Conservation (phyloP, 1,140 invertebrate species). For the Coenobita brevimanus region DNA sequence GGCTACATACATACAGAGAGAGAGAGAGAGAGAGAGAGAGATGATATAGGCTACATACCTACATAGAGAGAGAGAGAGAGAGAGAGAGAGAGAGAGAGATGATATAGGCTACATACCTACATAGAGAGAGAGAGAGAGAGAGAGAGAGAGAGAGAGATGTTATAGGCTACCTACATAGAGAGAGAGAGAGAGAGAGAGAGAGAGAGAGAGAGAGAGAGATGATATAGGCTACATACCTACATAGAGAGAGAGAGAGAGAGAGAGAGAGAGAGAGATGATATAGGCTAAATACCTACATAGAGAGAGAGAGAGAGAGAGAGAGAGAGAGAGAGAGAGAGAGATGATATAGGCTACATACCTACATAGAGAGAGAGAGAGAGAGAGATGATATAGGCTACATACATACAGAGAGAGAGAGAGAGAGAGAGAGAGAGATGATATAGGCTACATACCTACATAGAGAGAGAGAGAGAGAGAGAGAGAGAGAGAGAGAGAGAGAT, state of each 20-base stretch:
- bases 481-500: too few relatives aligned
- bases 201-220: too few relatives aligned
- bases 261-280: neutral
- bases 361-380: neutral
- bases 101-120: too few relatives aligned
- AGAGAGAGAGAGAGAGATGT: too few relatives aligned
- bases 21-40: neutral
- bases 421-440: too few relatives aligned
- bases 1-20: neutral
- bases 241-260: neutral
- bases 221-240: neutral
- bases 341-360: neutral
- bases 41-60: neutral
- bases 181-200: conserved; percentile 2
- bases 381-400: too few relatives aligned
- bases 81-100: too few relatives aligned
- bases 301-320: neutral
- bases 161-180: neutral
- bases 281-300: neutral
- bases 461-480: too few relatives aligned
- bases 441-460: too few relatives aligned
- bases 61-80: neutral
- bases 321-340: neutral
- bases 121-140: too few relatives aligned
- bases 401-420: too few relatives aligned